Evolutionary conservation across 2,113 vertebrate species (phyloP), one percentile per base, ranked within the genome.

Genomic region (Pipra filicauda): DNA sequence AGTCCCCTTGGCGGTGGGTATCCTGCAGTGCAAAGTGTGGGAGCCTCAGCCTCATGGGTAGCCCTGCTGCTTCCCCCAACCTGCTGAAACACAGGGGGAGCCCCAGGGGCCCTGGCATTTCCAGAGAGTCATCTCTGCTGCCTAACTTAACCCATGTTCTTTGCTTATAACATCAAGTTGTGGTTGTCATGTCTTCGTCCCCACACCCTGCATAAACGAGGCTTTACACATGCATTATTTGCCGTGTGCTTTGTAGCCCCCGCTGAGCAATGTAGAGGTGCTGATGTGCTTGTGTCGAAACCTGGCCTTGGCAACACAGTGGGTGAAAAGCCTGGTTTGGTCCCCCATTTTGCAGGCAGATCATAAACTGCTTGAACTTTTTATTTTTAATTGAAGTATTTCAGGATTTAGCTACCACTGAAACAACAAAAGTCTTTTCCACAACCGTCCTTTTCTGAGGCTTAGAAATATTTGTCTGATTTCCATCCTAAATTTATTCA

Each of bases 401-500:
- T 84, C 23, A 59, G 59, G 72, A 71, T 92, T 73, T 86, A 67
- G 23, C 51, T 81, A 89, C 48, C 30, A 31, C 30, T 20, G 54
- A 41, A 73, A 66, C 49, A 73, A 94, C 20, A 92, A 92, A 95
- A 88, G 35, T 43, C 30, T 89, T 77, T 84, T 91, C 55, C 57
- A 80, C 64, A 93, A 75, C 19, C 19, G 51, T 65, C 30, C 9
- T 48, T 37, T 66, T 67, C 48, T 4, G 15, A 72, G 39, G 70
- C 61, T 95, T 59, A 78, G 80, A 96, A 89, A 85, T 87, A 78
- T 48, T 87, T 61, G 46, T 65, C 57, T 92, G 28, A 93, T 96
- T 95, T 95, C 89, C 84, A 78, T 87, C 31, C 52, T 81, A 86
- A 95, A 91, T 74, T 59, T 92, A 81, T 95, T 91, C 83, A 85